Percentiles rank a stretch among this genome's conserved stretches.
These are phyloP conservation scores for Pseudomyrmex pallidus DNA, from an alignment of 1,140 invertebrate species.

Conservation along the genomic window DNA sequence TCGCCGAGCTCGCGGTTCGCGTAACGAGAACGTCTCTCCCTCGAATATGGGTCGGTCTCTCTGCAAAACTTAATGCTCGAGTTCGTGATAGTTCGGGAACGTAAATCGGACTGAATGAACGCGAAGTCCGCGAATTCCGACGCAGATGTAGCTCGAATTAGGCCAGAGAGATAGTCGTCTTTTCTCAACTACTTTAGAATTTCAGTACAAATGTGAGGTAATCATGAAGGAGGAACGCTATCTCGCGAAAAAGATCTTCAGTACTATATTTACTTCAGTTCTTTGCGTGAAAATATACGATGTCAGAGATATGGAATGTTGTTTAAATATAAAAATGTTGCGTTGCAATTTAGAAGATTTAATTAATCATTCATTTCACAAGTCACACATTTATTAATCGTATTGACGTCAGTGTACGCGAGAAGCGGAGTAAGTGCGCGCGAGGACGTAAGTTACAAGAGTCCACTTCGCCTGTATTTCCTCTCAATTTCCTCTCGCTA, in stretches of 20 bases:
- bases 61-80: conserved; percentile 46
- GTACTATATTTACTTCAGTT: conserved; percentile 3
- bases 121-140: conserved; percentile 42
- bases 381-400: conserved; percentile 46
- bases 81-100: conserved; percentile 36
- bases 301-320: conserved; percentile 31
- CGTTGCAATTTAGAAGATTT: too few relatives aligned
- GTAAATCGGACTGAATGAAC: conserved; percentile 35
- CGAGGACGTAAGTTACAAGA: conserved; percentile 33
- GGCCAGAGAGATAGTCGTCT: conserved; percentile 6
- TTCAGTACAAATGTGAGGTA: conserved; percentile 2
- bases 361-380: conserved; percentile 18
- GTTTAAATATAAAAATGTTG: conserved; percentile 2
- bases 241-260: background rate
- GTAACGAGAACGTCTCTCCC: conserved; percentile 24
- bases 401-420: conserved; percentile 18
- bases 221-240: background rate
- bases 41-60: conserved; percentile 37
- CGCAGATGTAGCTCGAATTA: conserved; percentile 29
- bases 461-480: conserved; percentile 42
- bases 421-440: conserved; percentile 12
- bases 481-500: conserved; percentile 53
- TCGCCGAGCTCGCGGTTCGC: conserved; percentile 1
- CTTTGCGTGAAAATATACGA: background rate
- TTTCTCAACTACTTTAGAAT: conserved; percentile 10